Percentiles rank a stretch among this genome's conserved stretches.
Conservation (phyloP, 35 echinoderm and acorn worm species). For the Apostichopus californicus region DNA sequence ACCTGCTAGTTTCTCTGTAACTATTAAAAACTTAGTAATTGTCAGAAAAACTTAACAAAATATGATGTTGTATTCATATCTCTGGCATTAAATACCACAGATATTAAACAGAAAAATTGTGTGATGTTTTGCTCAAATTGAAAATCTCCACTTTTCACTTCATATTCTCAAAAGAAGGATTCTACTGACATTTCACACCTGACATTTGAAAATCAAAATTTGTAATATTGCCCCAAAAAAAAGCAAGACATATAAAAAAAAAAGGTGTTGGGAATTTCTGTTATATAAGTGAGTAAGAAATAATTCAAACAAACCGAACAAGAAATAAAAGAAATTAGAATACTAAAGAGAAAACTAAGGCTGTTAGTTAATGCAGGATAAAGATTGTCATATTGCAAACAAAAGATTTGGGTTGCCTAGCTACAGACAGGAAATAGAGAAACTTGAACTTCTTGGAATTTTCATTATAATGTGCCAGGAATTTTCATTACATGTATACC, state of each 20-base stretch:
- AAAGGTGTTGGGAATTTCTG: neutral
- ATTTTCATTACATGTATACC: neutral
- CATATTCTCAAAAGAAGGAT: too few species aligned
- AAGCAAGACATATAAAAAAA: neutral
- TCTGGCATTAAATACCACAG: too few species aligned
- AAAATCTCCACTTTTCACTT: too few species aligned
- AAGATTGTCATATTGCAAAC: constrained; percentile 28
- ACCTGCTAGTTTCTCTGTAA: too few species aligned
- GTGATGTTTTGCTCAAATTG: too few species aligned
- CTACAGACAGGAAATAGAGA: constrained; percentile 26
- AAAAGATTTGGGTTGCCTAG: constrained; percentile 34
- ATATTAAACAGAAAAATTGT: too few species aligned
- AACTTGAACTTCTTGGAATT: constrained; percentile 23
- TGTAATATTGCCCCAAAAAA: neutral
- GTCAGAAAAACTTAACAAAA: too few species aligned
- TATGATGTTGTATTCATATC: too few species aligned
- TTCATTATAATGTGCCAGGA: neutral
- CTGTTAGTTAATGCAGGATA: constrained; percentile 9
- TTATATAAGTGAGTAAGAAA: neutral
- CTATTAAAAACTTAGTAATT: too few species aligned
- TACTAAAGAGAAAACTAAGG: neutral
- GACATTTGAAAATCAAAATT: neutral
- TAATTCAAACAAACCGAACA: constrained; percentile 1
- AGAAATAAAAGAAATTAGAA: neutral
- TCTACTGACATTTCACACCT: neutral